phyloP scores from a whole-genome alignment of 64 coral and sea anemone species.

The Pocillopora damicornis region DNA sequence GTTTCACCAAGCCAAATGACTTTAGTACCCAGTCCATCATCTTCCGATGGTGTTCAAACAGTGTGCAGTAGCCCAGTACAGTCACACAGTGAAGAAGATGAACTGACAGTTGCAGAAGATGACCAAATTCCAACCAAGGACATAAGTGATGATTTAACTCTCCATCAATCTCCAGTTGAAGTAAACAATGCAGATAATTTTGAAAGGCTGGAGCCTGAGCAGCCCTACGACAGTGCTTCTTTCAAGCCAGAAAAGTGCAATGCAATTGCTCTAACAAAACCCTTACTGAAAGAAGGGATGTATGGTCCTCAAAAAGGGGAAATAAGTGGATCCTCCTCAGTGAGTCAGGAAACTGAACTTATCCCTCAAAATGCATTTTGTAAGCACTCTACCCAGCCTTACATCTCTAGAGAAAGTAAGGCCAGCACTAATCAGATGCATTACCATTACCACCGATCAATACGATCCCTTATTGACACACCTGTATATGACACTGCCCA shows the following conservation, averaged over 20 bases:
- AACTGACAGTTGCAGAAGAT: conserved; percentile 23
- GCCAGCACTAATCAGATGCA: not conserved
- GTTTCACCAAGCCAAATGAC: conserved; percentile 24
- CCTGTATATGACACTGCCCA: conserved; percentile 28
- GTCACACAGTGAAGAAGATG: conserved; percentile 19
- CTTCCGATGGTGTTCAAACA: conserved; percentile 26
- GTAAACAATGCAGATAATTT: not conserved
- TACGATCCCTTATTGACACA: conserved; percentile 40
- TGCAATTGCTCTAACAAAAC: not conserved
- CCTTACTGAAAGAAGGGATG: not conserved
- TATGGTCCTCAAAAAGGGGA: not conserved
- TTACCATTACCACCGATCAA: not conserved
- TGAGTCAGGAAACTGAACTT: not conserved
- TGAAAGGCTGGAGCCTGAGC: conserved; percentile 32
- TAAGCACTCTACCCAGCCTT: not conserved
- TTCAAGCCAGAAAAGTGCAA: not conserved
- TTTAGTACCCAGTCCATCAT: conserved; percentile 23
- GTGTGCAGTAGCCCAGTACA: conserved; percentile 19
- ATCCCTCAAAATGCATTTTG: not conserved
- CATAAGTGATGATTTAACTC: conserved; percentile 7
- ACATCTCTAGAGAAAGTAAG: not conserved
- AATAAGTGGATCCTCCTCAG: not conserved
- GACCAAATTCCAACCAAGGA: conserved; percentile 39
- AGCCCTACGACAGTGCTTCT: conserved; percentile 8
- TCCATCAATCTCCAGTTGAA: not conserved